Base-by-base conservation (phyloP, 1,140 invertebrate species). In the Drosophila pachea region DNA sequence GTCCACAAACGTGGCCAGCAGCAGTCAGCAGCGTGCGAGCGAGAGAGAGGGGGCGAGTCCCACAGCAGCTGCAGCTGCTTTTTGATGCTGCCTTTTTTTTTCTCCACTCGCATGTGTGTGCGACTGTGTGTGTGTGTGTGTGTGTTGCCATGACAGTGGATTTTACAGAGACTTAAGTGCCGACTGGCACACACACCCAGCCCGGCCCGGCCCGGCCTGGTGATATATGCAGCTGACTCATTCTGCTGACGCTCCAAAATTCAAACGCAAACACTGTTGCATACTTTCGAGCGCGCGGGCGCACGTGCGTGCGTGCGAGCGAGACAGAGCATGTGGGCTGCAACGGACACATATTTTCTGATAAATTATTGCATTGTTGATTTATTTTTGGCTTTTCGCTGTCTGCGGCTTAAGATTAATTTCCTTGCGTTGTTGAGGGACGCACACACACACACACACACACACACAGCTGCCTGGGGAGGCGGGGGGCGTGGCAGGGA, bases 361-460 rank as follows among this genome's bases (percentile, higher is more conserved):
- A 86, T 86, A 86, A 86, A 86, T 86, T 86, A 86, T 86, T 86
- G 81, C 81, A 86, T 86, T 86, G 81, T 86, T 86, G 81, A 86
- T 86, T 86, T 86, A 86, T 86, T 86, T 86, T 86, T 86, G 81
- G 81, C 81, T 86, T 86, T 86, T 86, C 81, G 81, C 81, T 86
- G 81, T 86, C 81, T 86, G 81, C 81, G 81, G 81, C 81, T 86
- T 86, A 86, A 86, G 81, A 86, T 86, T 86, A 86, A 86, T 86
- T 86, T 86, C 81, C 81, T 84, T 84, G 81, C 76, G 81, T 79
- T 84, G 76, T 84, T 84, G 81, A 79, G 9, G 16, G 33, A 22
- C 6, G 3, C 42, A 29, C 12, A 22, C 12, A 45, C 12, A 45
- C 6, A 22, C 6, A 16, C n/a, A 7, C 4, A 45, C 12, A 47